Base-by-base conservation (phyloP, 1,140 invertebrate genomes). In the Cardiocondyla obscurior region DNA sequence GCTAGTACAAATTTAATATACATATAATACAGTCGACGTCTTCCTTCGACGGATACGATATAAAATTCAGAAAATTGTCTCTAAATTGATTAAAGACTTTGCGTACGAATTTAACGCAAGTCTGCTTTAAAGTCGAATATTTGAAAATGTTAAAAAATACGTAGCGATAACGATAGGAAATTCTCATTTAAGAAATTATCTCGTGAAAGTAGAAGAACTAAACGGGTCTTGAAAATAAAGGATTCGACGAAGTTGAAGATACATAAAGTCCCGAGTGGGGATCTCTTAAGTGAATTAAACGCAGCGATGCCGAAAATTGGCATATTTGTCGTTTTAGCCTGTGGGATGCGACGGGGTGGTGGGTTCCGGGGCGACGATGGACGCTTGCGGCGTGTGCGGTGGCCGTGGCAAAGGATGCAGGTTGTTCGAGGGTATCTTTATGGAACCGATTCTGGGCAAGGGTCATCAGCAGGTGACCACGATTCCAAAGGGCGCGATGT, bases 391-490 rank as follows among this genome's bases (percentile, higher is more conserved):
- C 57, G 94, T 96, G 49, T 93, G 93, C 79, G 93, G 93, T 36
- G 93, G 92, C 14, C 89, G 90, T 67, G 93, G 92, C 57, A 96
- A 95, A 91, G 95, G 95, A 22, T 96, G 96, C 33, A 94, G 90
- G 81, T 87, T 92, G 65, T 94, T 90, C 89, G 93, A 94, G 72
- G 98, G 98, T 3, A 96, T 98, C 70, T 99, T 98, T 93, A 97
- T 97, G 19, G 95, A 97, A 57, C 96, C 96, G 8, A 95, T 97
- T 65, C 92, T 97, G 65, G 96, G 97, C 0, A 95, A 96, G 46
- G 98, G 98, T 42, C 99, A 99, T 94, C 97, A 98, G 60, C 95
- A 97, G 76, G 96, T 99, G 33, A 96, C 98, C 2, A 96, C 96
- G 30, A 96, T 99, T 51, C 98, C 98, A 3, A 95, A 95, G 58